Base-by-base conservation (phyloP, 2,888 invertebrate genomes). In the Leucoptera coffeella region DNA sequence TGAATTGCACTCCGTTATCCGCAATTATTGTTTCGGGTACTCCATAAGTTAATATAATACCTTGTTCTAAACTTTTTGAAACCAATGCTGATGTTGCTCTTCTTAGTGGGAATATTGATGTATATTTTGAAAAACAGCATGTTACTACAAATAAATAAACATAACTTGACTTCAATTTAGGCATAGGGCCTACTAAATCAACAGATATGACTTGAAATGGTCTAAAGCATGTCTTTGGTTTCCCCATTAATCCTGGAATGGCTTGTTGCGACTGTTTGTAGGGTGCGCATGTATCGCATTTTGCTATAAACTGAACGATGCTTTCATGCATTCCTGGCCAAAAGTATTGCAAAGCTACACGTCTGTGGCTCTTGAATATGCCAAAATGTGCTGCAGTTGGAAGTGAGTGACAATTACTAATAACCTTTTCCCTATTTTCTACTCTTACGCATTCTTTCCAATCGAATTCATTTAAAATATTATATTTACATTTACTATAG, bases 181-280 rank as follows among this genome's bases (percentile, higher is more conserved):
- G 40, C 3, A 42, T 9, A 4, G 38, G 36, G 10, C 43, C 40
- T 2, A 41, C 28, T 1, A 42, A 12, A 26, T 42, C 40, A 1
- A 40, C 27, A 1, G 33, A 33, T 4, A 38, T 20, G 12, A 15
- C 33, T 27, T 36, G 41, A 28, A 37, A 42, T 12, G 38, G 44
- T 12, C 34, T 24, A 15, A 12, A 35, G 24, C 32, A 40, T 0
- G 30, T 14, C 23, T 38, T 40, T 4, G 35, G 40, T 9, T 29
- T 27, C 14, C 33, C 39, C 38, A 38, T 39, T 29, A 23, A 24
- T 2, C 37, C 41, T 9, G 30, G 25, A 5, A 28, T 37, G 5
- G 9, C 20, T 14, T 32, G 36, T 22, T 23, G 35, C 6, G 22
- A 29, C 3, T 6, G 12, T 24, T 35, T 37, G 17, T 35, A 25